phyloP scores from a whole-genome alignment of 92 coral and sea anemone genomes.

The Paramuricea clavata region DNA sequence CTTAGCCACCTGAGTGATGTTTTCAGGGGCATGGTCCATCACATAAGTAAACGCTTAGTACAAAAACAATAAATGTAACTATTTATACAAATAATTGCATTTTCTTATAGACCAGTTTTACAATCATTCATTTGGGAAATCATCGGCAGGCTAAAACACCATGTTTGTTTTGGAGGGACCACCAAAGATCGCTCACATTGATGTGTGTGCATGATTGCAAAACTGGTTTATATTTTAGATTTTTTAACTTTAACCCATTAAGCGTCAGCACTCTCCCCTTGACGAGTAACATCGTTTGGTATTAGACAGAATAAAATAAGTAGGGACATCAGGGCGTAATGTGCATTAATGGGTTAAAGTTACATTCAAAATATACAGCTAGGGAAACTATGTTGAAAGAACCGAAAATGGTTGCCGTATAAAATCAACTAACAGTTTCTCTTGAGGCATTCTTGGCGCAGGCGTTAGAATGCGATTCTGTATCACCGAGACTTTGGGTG shows the following conservation, averaged over 20 bases:
- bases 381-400: not conserved
- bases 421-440: slow-evolving; percentile 55
- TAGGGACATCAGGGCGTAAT: too few species aligned
- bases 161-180: not conserved
- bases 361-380: too few species aligned
- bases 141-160: not conserved
- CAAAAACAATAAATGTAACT: not conserved
- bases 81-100: not conserved
- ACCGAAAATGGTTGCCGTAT: slow-evolving; percentile 62
- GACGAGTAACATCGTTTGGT: too few species aligned
- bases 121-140: not conserved
- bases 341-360: not conserved
- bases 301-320: too few species aligned
- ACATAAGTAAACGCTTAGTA: not conserved
- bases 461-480: slow-evolving; percentile 49
- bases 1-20: not conserved
- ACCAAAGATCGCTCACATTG: not conserved
- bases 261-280: too few species aligned
- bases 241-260: too few species aligned
- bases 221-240: not conserved
- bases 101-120: not conserved
- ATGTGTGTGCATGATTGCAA: not conserved
- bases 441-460: slow-evolving; percentile 52
- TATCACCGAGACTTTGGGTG: slow-evolving; percentile 50
- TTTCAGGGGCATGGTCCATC: not conserved